Evolutionary conservation across 2,113 vertebrate genomes (phyloP).

Genomic region (Emydocephalus ijimae): DNA sequence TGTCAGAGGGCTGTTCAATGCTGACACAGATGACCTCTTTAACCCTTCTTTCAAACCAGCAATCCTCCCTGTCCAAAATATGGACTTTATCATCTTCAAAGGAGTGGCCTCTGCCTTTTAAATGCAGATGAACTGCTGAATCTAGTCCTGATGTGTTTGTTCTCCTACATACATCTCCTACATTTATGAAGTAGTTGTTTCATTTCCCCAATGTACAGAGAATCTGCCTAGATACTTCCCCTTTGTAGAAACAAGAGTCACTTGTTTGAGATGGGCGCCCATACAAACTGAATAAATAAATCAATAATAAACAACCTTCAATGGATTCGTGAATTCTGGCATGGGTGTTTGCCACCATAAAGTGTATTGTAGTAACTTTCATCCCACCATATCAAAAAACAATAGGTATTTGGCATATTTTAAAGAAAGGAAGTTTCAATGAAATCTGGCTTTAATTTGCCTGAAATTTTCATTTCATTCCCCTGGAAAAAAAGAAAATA

Average conservation of each 20-base stretch:
- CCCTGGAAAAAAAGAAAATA: not conserved
- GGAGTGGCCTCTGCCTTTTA: no score
- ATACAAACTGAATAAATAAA: not conserved
- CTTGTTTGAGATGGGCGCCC: not conserved
- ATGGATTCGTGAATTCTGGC: not conserved
- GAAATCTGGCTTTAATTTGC: not conserved
- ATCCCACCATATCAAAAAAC: not conserved
- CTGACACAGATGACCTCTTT: no score
- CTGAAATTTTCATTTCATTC: not conserved
- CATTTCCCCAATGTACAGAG: no score
- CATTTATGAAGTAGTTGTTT: no score
- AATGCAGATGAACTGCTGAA: no score
- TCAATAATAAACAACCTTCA: not conserved
- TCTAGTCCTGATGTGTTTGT: no score
- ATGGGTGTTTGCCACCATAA: not conserved
- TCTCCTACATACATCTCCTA: no score
- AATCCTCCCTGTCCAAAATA: no score
- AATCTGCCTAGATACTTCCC: not conserved
- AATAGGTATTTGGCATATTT: not conserved
- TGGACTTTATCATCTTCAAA: no score
- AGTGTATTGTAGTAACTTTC: not conserved
- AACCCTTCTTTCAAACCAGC: no score
- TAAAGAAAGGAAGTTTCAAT: not conserved
- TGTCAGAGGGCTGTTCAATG: no score
- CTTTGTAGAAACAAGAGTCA: not conserved